Evolutionary conservation across 2,888 invertebrate genomes (phyloP), one percentile per base, ranked within the genome.

Genomic region (Xylocampa areola): DNA sequence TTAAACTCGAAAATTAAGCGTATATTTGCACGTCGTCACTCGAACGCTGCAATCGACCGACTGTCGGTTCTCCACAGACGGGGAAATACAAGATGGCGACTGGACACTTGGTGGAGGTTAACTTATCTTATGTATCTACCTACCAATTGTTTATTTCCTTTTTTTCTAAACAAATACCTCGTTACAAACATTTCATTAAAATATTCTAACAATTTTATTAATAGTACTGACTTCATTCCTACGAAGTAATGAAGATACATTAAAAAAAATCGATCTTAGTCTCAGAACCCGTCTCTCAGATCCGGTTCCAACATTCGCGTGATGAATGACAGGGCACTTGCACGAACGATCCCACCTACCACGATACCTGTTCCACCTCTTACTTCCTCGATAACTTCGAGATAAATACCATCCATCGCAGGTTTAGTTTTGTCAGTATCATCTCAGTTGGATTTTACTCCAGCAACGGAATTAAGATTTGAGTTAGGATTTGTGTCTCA

Each of bases 261-360:
- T 82, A 78, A 82, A 83, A 81, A 80, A 84, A 83, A 70, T 85
- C 77, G 76, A 79, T 82, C 82, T 80, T 81, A 77, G 81, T 81
- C 80, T 82, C 76, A 66, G 69, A 86, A 86, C 89, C 80, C 79
- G 87, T 85, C 86, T 82, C 25, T 32, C n/a, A 35, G 67, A 90
- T 90, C 92, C 92, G 93, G 92, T 92, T 92, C 75, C 64, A 74
- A 81, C 87, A 84, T 91, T 91, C 80, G 89, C 90, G 90, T 92
- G 93, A 92, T 91, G 92, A 88, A 92, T 92, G 87, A 88, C 86
- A 87, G 86, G 80, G 76, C 86, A 85, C 82, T 83, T 84, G 86
- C 86, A 87, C 87, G 86, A 88, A 84, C 81, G 70, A 77, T 69
- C 62, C 76, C 62, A 23, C 44, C 63, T 72, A 89, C 85, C 62